Percentiles rank a stretch among this genome's conserved stretches.
These are phyloP conservation scores for Heterocephalus glaber DNA, from an alignment of 2,113 vertebrate species.

Conservation along the genomic window DNA sequence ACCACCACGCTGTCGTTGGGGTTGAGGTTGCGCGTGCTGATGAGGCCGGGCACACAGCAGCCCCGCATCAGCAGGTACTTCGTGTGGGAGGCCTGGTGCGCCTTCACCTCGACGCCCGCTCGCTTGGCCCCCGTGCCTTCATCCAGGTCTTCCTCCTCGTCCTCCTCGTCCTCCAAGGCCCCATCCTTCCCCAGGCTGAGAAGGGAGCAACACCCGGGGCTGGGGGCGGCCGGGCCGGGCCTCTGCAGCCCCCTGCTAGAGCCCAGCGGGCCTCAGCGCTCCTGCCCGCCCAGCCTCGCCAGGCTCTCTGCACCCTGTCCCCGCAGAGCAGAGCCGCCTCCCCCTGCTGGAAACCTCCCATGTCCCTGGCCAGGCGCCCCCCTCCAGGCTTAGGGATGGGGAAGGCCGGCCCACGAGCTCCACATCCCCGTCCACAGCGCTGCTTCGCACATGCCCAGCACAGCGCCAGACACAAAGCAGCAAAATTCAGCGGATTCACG, in stretches of 20 bases:
- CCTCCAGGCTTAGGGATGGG: too few relatives aligned
- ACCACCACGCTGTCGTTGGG: slow-evolving; percentile 94
- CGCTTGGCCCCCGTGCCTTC: slow-evolving; percentile 86
- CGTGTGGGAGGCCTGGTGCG: slow-evolving; percentile 95
- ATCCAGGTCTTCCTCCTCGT: slow-evolving; percentile 89
- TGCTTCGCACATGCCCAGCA: too few relatives aligned
- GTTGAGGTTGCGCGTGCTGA: slow-evolving; percentile 91
- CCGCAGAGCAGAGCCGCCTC: neutral
- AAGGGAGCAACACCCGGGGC: neutral
- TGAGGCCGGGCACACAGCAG: slow-evolving; percentile 91
- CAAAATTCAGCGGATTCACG: neutral
- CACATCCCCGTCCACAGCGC: too few relatives aligned
- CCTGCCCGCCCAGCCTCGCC: too few relatives aligned
- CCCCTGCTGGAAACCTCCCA: neutral
- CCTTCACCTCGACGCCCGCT: slow-evolving; percentile 88
- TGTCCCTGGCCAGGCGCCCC: too few relatives aligned
- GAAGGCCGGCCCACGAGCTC: too few relatives aligned
- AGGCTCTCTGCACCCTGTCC: too few relatives aligned
- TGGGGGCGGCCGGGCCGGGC: accelerated
- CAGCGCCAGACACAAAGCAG: neutral
- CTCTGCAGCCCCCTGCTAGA: accelerated
- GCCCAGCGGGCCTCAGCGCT: too few relatives aligned
- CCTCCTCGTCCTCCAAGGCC: slow-evolving; percentile 87
- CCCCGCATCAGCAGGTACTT: slow-evolving; percentile 97
- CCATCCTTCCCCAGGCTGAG: slow-evolving; percentile 90